A percentile compares a stretch with the other conserved stretches of the same genome.
phyloP scores from a whole-genome alignment of 2,888 invertebrate species.

The Candidula unifasciata region DNA sequence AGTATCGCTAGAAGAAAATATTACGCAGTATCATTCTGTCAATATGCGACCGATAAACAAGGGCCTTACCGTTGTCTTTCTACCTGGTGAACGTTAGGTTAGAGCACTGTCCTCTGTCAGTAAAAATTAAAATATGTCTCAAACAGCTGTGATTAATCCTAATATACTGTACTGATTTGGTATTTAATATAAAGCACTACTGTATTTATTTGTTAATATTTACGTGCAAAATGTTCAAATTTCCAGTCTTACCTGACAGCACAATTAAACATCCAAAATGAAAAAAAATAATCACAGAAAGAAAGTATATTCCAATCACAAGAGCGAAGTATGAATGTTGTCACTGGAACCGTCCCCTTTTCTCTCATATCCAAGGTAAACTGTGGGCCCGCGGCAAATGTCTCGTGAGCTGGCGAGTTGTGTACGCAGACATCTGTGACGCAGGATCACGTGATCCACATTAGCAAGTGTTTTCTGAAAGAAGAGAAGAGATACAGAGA shows the following conservation, averaged over 20 bases:
- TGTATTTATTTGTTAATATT: not conserved
- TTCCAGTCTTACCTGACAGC: not conserved
- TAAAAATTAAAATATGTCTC: too few relatives aligned
- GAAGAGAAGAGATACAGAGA: not conserved
- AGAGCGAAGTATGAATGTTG: not conserved
- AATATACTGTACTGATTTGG: too few relatives aligned
- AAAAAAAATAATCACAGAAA: not conserved
- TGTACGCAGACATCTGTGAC: constrained; percentile 58
- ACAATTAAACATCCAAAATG: not conserved
- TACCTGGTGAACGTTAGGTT: too few relatives aligned
- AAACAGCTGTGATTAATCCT: too few relatives aligned
- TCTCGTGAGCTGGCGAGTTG: constrained; percentile 42
- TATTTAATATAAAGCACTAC: not conserved
- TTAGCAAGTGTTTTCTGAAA: constrained; percentile 41
- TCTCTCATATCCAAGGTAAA: constrained; percentile 59
- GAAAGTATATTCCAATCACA: not conserved
- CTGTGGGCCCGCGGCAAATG: constrained; percentile 52
- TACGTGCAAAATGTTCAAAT: not conserved
- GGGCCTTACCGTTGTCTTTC: too few relatives aligned
- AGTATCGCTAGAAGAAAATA: too few relatives aligned
- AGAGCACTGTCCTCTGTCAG: too few relatives aligned
- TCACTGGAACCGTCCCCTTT: not conserved
- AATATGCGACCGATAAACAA: too few relatives aligned
- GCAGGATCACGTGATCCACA: constrained; percentile 63
- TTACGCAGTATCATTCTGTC: too few relatives aligned